Base-by-base conservation (phyloP, 2,797 vertebrate genomes). In the Anabacerthia variegaticeps region DNA sequence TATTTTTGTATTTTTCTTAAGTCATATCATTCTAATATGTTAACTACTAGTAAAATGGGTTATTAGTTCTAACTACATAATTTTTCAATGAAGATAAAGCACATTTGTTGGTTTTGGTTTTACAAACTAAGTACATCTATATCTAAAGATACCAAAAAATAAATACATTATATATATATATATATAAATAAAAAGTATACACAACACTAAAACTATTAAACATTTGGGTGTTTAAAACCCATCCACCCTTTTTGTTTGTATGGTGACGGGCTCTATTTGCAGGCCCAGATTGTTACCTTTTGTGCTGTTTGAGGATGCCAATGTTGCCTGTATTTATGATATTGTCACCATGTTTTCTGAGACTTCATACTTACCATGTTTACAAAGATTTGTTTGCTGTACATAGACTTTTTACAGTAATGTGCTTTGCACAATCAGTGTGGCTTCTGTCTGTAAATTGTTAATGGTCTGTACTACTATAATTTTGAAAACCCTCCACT, bases 1-100 rank as follows among this genome's bases (percentile, higher is more conserved):
- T 99, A 99, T 99, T 99, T 99, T 99, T 99, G 98, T 99, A 99
- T 99, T 99, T 99, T 99, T 98, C 99, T 98, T 99, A 99, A 98
- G 98, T 99, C 98, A 98, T 99, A 99, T 98, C 99, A 99, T 99
- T 98, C 98, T 98, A 99, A 98, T 99, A 99, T 98, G 98, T 98
- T 98, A 98, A 98, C 96, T 98, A 98, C 99, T 99, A 99, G 98
- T 98, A 98, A 98, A 98, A 98, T 85, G 98, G 98, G 98, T 98
- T 98, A 98, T 99, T 98, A 98, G 98, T 98, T 98, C 96, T 98
- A 98, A 98, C 97, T 94, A 89, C 98, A 98, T 97, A 97, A 97
- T 98, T 98, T 98, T 98, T 98, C 98, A 98, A 93, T 92, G 93
- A 98, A 98, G 98, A 99, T 98, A 98, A 99, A 99, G 99, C 99